Base-by-base conservation (phyloP, 2,113 vertebrate species). In the Actenoides hombroni region DNA sequence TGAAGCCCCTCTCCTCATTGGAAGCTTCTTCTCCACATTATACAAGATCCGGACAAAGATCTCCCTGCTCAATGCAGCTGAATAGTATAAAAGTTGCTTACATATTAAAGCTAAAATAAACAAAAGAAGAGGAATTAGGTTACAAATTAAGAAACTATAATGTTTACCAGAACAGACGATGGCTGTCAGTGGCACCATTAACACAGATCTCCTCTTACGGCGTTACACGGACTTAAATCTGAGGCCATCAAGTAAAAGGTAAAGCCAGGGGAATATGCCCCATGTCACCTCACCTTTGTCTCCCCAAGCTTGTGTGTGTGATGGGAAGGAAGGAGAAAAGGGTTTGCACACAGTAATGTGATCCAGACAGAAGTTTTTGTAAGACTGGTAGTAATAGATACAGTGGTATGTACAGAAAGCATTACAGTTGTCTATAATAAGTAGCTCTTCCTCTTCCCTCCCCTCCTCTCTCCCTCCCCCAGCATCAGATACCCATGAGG, bases 101-200 rank as follows among this genome's bases (percentile, higher is more conserved):
- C 68, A 12, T 56, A 74, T 54, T 89, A 78, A 95, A 94, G 81
- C 49, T 96, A 95, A 94, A 92, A 94, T 89, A 95, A 80, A 79
- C 40, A 75, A 90, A 95, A 79, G 25, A 63, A 89, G 91, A 75
- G 68, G 3, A 79, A 92, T 10, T 68, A 42, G 64, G 46, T 60
- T 94, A 86, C 95, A 97, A 94, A 88, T 71, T 21, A 78, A 83
- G 91, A 88, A 84, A 88, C 4, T 25, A 74, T 40, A 83, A 65
- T 39, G 64, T 88, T 91, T 73, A 82, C 82, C 19, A 83, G 71
- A 92, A 79, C 87, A 93, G 17, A 16, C 78, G 78, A 68, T 86
- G 79, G 53, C 54, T 90, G 48, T 39, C 88, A 90, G 89, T 81
- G 92, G 83, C 84, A 94, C 57, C 57, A 46, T 60, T 75, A 89